Evolutionary conservation across 2,888 invertebrate species (phyloP).

Genomic region (Lasius fuliginosus): DNA sequence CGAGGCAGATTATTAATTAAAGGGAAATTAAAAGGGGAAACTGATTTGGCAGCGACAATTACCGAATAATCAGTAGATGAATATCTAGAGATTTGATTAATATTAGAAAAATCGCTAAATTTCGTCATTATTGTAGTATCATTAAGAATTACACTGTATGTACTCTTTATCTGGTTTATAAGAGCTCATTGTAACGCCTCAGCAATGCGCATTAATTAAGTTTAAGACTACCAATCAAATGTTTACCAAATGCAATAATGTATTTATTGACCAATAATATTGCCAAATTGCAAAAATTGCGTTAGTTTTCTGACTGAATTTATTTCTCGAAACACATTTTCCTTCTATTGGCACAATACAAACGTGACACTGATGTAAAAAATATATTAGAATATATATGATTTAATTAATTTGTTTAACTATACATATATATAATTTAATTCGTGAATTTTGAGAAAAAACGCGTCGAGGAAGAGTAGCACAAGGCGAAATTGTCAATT

Average conservation of each 20-base stretch:
- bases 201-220: slow-evolving; percentile 48
- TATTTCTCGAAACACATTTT: slow-evolving; percentile 18
- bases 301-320: neutral
- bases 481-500: neutral
- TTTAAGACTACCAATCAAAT: slow-evolving; percentile 44
- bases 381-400: neutral
- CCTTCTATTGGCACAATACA: neutral
- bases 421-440: neutral
- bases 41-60: slow-evolving; percentile 18
- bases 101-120: slow-evolving; percentile 1
- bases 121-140: slow-evolving; percentile 37
- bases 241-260: slow-evolving; percentile 53
- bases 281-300: slow-evolving; percentile 50
- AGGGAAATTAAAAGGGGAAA: neutral
- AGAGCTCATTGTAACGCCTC: slow-evolving; percentile 35
- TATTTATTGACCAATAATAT: slow-evolving; percentile 54
- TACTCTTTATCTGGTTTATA: slow-evolving; percentile 48
- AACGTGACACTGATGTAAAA: neutral
- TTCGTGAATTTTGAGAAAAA: neutral
- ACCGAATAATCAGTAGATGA: neutral
- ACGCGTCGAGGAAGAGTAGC: neutral
- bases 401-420: slow-evolving; percentile 23
- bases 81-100: slow-evolving; percentile 23
- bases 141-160: slow-evolving; percentile 53
- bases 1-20: slow-evolving; percentile 13